phyloP scores from a whole-genome alignment of 2,797 vertebrate species.

The Euphonia xanthogaster region DNA sequence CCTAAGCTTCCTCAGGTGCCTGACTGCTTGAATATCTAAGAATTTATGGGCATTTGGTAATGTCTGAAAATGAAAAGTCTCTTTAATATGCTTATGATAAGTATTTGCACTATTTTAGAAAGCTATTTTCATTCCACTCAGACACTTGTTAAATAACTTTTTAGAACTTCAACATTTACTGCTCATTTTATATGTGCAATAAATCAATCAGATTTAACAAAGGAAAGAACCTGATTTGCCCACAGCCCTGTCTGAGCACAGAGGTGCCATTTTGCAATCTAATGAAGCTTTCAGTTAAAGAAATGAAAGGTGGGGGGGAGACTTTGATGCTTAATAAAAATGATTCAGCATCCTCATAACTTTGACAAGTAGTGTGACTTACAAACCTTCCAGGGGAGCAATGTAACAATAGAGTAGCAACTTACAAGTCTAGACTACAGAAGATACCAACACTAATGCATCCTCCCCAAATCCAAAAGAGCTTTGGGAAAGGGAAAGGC shows the following conservation, averaged over 20 bases:
- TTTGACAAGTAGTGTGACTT: conserved; percentile 32
- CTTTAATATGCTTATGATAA: conserved; percentile 62
- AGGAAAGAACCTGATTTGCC: conserved; percentile 60
- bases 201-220: conserved; percentile 70
- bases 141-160: conserved; percentile 60
- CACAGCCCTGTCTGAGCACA: conserved; percentile 51
- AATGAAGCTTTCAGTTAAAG: conserved; percentile 58
- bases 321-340: conserved; percentile 52
- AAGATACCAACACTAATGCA: not conserved
- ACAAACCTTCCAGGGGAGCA: not conserved
- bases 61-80: conserved; percentile 27
- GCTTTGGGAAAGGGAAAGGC: not conserved
- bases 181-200: conserved; percentile 60
- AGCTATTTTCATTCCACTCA: conserved; percentile 57
- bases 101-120: conserved; percentile 62
- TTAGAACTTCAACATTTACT: conserved; percentile 61
- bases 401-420: not conserved
- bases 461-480: not conserved
- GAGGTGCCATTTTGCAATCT: conserved; percentile 60
- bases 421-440: not conserved
- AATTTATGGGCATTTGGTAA: conserved; percentile 58
- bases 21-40: conserved; percentile 16
- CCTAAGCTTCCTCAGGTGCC: conserved; percentile 38
- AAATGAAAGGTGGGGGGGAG: not conserved
- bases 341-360: conserved; percentile 53